A percentile compares a stretch with the other conserved stretches of the same genome.
phyloP scores from a whole-genome alignment of 2,888 invertebrate species.

The Eumacrocentrus americanus region DNA sequence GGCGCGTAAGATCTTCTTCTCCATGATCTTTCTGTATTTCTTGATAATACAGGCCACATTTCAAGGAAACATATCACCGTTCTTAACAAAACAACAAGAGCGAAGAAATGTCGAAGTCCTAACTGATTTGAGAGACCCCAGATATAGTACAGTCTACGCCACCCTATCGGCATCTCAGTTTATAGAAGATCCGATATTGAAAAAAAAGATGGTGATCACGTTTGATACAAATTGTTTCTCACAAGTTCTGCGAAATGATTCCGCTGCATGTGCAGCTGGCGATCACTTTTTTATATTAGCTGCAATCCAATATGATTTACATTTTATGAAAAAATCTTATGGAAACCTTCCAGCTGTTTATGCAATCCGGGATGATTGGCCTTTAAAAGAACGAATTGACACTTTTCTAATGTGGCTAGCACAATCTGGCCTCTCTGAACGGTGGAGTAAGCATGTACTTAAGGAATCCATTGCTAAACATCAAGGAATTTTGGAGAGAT shows the following conservation, averaged over 20 bases:
- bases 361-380: not conserved
- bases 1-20: conserved; percentile 7
- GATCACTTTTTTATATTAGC: not conserved
- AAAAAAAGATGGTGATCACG: not conserved
- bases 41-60: too few species aligned
- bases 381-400: not conserved
- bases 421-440: too few species aligned
- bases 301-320: not conserved
- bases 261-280: not conserved
- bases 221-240: not conserved
- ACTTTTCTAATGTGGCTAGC: not conserved
- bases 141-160: not conserved
- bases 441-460: too few species aligned
- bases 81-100: not conserved
- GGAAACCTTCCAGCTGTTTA: not conserved
- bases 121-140: not conserved
- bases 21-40: too few species aligned
- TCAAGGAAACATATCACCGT: too few species aligned
- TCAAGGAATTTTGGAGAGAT: too few species aligned
- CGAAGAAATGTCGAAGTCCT: not conserved
- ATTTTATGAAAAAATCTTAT: not conserved
- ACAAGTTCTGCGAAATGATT: not conserved
- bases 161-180: not conserved
- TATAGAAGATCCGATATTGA: not conserved
- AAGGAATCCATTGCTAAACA: too few species aligned